These are phyloP conservation scores for Limnephilus rhombicus DNA, from an alignment of 2,888 invertebrate genomes.

Conservation along the genomic window DNA sequence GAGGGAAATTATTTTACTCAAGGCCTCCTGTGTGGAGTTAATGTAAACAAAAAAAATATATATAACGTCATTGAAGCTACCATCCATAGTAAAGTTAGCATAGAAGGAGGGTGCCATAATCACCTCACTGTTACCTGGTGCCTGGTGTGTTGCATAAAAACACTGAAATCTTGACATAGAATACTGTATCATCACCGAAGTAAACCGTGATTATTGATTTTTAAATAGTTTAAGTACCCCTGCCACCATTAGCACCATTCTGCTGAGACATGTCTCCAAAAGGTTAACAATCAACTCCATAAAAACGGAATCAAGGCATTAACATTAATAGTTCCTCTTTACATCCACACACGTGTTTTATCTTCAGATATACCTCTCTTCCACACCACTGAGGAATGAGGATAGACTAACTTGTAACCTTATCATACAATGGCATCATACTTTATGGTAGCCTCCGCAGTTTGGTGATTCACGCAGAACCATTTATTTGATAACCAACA, in stretches of 20 bases:
- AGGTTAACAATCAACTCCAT: background rate
- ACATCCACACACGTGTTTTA: background rate
- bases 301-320: background rate
- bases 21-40: too few relatives aligned
- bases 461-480: too few relatives aligned
- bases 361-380: background rate
- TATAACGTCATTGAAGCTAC: too few relatives aligned
- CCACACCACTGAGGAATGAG: background rate
- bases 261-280: background rate
- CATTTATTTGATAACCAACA: too few relatives aligned
- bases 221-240: background rate
- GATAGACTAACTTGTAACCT: background rate
- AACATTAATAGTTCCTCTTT: background rate
- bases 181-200: background rate
- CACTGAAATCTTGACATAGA: background rate
- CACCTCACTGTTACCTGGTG: too few relatives aligned
- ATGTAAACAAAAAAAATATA: too few relatives aligned
- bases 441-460: too few relatives aligned
- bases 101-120: background rate
- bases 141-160: too few relatives aligned
- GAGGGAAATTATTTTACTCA: too few relatives aligned
- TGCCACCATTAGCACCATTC: background rate
- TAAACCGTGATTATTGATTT: background rate
- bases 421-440: background rate
- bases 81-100: too few relatives aligned